Conservation (phyloP, 2,888 invertebrate species). For the Drosophila silvestris region DNA sequence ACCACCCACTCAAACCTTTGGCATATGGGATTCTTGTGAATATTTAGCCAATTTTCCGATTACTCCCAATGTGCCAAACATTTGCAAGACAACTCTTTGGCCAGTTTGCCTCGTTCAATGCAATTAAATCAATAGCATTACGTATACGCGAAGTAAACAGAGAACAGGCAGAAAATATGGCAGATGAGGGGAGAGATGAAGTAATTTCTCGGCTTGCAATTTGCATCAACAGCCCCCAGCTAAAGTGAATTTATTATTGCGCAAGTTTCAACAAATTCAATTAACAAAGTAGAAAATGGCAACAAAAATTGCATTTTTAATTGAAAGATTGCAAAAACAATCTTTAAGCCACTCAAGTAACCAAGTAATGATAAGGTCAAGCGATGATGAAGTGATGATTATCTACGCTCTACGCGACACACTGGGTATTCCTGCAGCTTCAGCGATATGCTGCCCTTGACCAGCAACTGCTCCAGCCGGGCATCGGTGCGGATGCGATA, state of each 20-base stretch:
- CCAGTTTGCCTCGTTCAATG: conserved; percentile 25
- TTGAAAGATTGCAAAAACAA: conserved; percentile 64
- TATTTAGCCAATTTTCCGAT: conserved; percentile 31
- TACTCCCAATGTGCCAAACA: conserved; percentile 27
- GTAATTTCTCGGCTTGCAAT: conserved; percentile 31
- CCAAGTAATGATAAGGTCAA: neutral
- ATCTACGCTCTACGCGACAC: conserved; percentile 67
- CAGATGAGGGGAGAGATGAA: neutral
- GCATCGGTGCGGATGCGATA: conserved; percentile 76
- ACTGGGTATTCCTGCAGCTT: conserved; percentile 81
- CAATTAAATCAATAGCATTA: conserved; percentile 72
- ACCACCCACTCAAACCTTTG: neutral
- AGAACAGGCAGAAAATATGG: conserved; percentile 30
- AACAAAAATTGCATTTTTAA: conserved; percentile 71
- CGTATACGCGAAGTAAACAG: conserved; percentile 47
- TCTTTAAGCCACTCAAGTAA: conserved; percentile 4
- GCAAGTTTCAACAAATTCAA: conserved; percentile 66
- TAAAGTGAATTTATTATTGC: conserved; percentile 61
- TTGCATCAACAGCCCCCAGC: conserved; percentile 39
- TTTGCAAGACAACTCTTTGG: conserved; percentile 9
- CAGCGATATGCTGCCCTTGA: conserved; percentile 83
- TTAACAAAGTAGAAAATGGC: conserved; percentile 52
- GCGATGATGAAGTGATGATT: conserved; percentile 19
- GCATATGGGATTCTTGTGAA: neutral
- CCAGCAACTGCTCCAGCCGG: conserved; percentile 66